These are phyloP conservation scores for Eulithis testata DNA, from an alignment of 2,888 invertebrate species.

Conservation along the genomic window DNA sequence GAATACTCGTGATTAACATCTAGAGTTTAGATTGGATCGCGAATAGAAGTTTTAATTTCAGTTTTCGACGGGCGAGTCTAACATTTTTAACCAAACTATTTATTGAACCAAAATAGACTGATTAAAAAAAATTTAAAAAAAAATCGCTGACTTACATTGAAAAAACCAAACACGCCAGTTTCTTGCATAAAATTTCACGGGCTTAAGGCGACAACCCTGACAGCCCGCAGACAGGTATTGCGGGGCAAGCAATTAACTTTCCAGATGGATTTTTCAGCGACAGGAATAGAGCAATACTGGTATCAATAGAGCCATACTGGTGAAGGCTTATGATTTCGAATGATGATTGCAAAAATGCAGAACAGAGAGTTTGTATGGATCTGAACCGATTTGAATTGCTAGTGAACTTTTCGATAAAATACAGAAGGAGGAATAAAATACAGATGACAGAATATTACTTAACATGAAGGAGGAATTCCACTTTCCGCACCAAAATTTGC, in stretches of 20 bases:
- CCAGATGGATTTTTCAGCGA: conserved; percentile 63
- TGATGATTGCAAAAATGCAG: conserved; percentile 16
- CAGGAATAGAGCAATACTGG: conserved; percentile 58
- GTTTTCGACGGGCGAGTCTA: too few relatives aligned
- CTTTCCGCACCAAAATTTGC: too few relatives aligned
- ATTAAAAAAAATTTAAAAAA: too few relatives aligned
- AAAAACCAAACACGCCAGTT: not conserved
- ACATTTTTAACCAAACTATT: too few relatives aligned
- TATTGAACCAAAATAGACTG: not conserved
- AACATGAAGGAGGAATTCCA: too few relatives aligned
- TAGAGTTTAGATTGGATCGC: too few relatives aligned
- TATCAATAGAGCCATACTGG: conserved; percentile 46
- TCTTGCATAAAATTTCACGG: not conserved
- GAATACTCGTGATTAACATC: too few relatives aligned
- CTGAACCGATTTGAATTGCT: not conserved
- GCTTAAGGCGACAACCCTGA: conserved; percentile 51
- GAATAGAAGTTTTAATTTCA: too few relatives aligned
- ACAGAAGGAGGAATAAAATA: too few relatives aligned
- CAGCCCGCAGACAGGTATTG: conserved; percentile 57
- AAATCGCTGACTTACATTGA: not conserved
- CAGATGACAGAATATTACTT: too few relatives aligned
- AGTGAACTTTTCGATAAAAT: not conserved
- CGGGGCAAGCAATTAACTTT: conserved; percentile 67
- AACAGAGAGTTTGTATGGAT: conserved; percentile 1
- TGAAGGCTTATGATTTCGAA: conserved; percentile 30